Evolutionary conservation across 64 coral and sea anemone species (phyloP), one percentile per base, ranked within the genome.

Genomic region (Catalaphyllia jardinei): DNA sequence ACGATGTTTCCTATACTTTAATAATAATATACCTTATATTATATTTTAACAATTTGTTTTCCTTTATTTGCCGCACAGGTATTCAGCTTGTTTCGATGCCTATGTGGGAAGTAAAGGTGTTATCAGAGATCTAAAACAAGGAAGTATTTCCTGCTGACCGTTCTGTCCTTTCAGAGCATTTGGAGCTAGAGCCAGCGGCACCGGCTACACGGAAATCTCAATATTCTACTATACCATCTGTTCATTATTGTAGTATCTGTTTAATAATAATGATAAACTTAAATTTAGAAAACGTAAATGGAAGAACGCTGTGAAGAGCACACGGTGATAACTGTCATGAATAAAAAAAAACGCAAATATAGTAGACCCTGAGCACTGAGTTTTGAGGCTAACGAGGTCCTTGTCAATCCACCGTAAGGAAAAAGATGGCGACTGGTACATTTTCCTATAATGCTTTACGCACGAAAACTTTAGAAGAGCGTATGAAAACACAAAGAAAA

Each of bases 11-110:
- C 54, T 14, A 2, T 57, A 15, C 15, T 12, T 16, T 57, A 13
- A 57, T 12, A 57, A 57, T 57, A 14, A 15, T 18, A 78, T 35
- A 33, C 29, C 33, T 35, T 35, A 35, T 35, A 16, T 2, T 22
- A n/a, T 55, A 20, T 1, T 55, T 62, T 62, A 8, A 50, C 11
- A 3, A 51, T 81, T 81, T 19, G n/a, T 61, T 62, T 83, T 30
- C 15, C 39, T 24, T 55, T 31, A 30, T 73, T 31, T 31, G 64
- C 16, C 71, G 71, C 4, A 25, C 27, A 90, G 88, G 73, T 90
- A 81, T 50, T 80, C 88, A 19, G 88, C 76, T 81, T 90, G 88
- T 67, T 90, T 81, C 39, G 82, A 90, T 24, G 28, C 57, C 17
- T 90, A 51, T 77, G 31, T 90, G 62, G 27, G 33, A 29, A 81